A percentile compares a stretch with the other conserved stretches of the same genome.
Evolutionary conservation across 2,888 invertebrate species (phyloP).

Genomic region (Thyatira batis): DNA sequence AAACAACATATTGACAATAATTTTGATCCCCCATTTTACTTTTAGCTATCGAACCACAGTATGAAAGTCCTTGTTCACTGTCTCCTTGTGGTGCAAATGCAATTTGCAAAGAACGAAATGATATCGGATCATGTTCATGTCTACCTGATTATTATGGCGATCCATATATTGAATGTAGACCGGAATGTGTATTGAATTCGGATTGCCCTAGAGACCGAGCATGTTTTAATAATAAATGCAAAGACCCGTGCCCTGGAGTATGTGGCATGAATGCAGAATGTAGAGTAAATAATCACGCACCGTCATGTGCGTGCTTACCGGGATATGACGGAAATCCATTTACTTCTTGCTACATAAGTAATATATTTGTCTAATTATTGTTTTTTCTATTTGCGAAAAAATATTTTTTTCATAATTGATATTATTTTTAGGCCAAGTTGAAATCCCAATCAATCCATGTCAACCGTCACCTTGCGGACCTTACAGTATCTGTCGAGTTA

Average conservation of each 20-base stretch:
- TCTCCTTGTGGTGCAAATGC: slow-evolving; percentile 95
- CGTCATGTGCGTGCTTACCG: slow-evolving; percentile 87
- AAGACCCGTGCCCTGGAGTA: slow-evolving; percentile 90
- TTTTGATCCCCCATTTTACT: slow-evolving; percentile 20
- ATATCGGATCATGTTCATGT: slow-evolving; percentile 91
- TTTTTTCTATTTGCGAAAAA: background rate
- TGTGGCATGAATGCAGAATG: slow-evolving; percentile 93
- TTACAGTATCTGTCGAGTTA: slow-evolving; percentile 88
- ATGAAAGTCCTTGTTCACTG: slow-evolving; percentile 87
- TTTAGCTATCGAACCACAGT: slow-evolving; percentile 80
- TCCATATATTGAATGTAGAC: slow-evolving; percentile 92
- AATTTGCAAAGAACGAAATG: slow-evolving; percentile 90
- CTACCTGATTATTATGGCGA: slow-evolving; percentile 92
- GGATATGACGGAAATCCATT: slow-evolving; percentile 91
- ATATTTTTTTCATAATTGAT: slow-evolving; percentile 4
- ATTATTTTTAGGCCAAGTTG: slow-evolving; percentile 58
- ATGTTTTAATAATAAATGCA: slow-evolving; percentile 92
- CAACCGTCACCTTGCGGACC: slow-evolving; percentile 89
- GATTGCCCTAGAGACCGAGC: slow-evolving; percentile 90
- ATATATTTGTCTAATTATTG: slow-evolving; percentile 11
- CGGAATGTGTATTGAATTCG: slow-evolving; percentile 93
- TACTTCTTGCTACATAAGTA: slow-evolving; percentile 85
- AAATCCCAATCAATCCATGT: slow-evolving; percentile 79
- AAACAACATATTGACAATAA: background rate
- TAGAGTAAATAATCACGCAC: slow-evolving; percentile 90